phyloP scores from a whole-genome alignment of 2,797 vertebrate genomes.

The Anguilla pacifica region DNA sequence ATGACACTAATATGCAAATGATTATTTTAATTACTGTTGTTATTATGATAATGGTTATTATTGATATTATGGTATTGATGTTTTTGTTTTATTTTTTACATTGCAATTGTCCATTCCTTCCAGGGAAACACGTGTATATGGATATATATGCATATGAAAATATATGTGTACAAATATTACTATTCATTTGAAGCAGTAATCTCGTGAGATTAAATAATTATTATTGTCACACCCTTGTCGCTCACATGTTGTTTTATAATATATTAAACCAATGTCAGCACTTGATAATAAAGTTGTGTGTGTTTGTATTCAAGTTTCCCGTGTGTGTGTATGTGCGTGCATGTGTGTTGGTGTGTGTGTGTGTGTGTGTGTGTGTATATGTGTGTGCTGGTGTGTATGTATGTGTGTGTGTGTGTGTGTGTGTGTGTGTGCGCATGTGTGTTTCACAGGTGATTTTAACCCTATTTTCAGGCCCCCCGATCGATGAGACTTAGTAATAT shows the following conservation, averaged over 20 bases:
- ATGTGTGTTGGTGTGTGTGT: not conserved
- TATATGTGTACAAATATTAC: constrained; percentile 69
- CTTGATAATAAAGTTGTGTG: constrained; percentile 67
- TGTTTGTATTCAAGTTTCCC: constrained; percentile 18
- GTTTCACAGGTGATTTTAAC: not conserved
- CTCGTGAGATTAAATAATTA: constrained; percentile 64
- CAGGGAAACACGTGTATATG: constrained; percentile 25
- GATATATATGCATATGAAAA: constrained; percentile 52
- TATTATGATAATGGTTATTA: constrained; percentile 38
- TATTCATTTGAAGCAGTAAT: constrained; percentile 69
- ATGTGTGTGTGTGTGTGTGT: too few species aligned
- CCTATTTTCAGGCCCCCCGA: not conserved
- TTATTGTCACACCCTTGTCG: constrained; percentile 61
- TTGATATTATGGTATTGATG: constrained; percentile 55
- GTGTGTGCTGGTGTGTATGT: too few species aligned
- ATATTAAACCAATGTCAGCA: constrained; percentile 80
- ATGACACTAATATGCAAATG: constrained; percentile 63
- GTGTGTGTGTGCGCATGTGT: not conserved
- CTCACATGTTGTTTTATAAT: constrained; percentile 80
- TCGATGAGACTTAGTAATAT: not conserved
- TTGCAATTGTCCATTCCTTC: constrained; percentile 56
- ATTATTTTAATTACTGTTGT: constrained; percentile 60
- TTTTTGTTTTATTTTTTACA: constrained; percentile 60
- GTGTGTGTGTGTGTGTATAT: too few species aligned
- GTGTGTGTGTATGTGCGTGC: constrained; percentile 40